These are phyloP conservation scores for Arbacia lixula DNA, from an alignment of 53 echinoderm and acorn worm species.

Conservation along the genomic window DNA sequence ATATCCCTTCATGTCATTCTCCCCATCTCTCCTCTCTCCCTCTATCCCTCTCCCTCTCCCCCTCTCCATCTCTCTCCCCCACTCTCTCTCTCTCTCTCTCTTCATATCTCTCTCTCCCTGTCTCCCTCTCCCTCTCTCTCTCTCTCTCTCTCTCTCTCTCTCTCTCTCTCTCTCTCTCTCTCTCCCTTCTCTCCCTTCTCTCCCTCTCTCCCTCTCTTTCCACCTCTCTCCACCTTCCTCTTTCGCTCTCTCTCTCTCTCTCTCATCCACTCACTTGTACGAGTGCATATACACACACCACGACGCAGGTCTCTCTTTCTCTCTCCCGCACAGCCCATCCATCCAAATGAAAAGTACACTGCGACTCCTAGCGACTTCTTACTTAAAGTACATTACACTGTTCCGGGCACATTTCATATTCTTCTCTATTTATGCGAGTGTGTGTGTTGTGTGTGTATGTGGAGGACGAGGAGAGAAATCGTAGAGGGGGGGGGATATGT, in stretches of 20 bases:
- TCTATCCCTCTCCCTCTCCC: not conserved
- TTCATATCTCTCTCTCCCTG: not conserved
- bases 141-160: not conserved
- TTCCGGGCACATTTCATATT: conserved; percentile 10
- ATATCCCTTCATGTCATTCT: conserved; percentile 41
- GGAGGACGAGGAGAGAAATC: conserved; percentile 3
- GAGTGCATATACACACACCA: too few species aligned
- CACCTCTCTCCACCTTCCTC: too few species aligned
- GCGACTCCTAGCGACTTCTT: conserved; percentile 33
- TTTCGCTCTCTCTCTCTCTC: too few species aligned
- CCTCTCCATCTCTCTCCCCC: not conserved
- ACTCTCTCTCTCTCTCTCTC: not conserved
- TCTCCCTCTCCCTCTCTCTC: too few species aligned
- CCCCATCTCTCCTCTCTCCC: not conserved
- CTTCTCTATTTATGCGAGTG: not conserved
- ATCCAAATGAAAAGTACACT: conserved; percentile 42
- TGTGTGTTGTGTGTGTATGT: conserved; percentile 11
- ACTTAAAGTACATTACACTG: conserved; percentile 50
- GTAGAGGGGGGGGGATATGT: too few species aligned
- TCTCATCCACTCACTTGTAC: too few species aligned
- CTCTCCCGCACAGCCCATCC: conserved; percentile 12
- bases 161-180: too few species aligned
- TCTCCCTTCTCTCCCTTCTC: too few species aligned
- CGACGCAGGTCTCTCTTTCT: not conserved
- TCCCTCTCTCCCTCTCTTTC: too few species aligned